Evolutionary conservation across 2,113 vertebrate genomes (phyloP).

Genomic region (Toxostoma redivivum): DNA sequence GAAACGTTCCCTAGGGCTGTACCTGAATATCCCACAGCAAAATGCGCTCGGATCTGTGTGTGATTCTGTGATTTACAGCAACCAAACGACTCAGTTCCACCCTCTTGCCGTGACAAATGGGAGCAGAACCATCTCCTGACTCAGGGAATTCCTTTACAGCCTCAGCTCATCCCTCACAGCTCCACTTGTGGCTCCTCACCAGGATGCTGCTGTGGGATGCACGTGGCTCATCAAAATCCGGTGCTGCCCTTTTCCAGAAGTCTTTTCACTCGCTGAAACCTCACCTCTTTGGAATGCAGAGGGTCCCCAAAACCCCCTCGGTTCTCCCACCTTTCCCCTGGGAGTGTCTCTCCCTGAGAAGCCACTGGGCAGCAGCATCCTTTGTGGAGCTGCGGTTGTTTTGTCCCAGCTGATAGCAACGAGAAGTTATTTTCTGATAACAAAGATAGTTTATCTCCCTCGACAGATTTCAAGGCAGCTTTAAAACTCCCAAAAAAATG

Average conservation of each 20-base stretch:
- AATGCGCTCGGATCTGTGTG: rapidly evolving
- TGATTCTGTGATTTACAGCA: not conserved
- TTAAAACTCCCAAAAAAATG: conserved; percentile 45
- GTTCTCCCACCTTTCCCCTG: not conserved
- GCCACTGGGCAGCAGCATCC: not conserved
- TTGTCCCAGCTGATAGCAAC: not conserved
- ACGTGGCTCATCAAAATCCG: rapidly evolving
- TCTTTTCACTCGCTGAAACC: not conserved
- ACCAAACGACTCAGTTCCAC: not conserved
- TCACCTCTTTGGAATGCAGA: not conserved
- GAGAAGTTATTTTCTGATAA: conserved; percentile 52
- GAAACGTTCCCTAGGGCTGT: not conserved
- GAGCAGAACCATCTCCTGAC: not conserved
- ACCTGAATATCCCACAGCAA: not conserved
- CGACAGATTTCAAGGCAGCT: conserved; percentile 45
- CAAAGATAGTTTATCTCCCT: conserved; percentile 55
- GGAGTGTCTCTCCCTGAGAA: not conserved
- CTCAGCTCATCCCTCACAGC: not conserved
- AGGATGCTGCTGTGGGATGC: rapidly evolving
- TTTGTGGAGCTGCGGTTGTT: not conserved
- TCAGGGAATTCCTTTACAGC: not conserved
- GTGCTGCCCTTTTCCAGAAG: not conserved
- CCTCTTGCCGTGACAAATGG: rapidly evolving
- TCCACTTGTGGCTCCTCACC: not conserved
- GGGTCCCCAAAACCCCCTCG: not conserved